A percentile compares a stretch with the other conserved stretches of the same genome.
Conservation (phyloP, 2,888 invertebrate genomes). For the Tuta absoluta region DNA sequence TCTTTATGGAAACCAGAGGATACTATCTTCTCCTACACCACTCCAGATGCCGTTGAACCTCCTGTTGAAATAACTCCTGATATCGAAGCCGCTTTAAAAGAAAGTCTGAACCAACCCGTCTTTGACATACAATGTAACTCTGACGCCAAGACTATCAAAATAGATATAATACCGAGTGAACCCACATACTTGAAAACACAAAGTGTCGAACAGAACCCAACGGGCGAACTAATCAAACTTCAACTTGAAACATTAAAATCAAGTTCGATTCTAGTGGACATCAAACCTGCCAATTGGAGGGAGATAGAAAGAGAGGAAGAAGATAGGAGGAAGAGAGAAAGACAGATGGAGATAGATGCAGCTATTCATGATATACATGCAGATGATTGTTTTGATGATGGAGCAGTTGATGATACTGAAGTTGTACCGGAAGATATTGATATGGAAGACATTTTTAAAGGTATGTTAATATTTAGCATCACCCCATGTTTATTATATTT, state of each 20-base stretch:
- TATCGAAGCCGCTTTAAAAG: neutral
- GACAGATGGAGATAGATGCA: neutral
- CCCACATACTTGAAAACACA: neutral
- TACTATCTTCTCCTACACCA: neutral
- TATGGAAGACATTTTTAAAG: conserved; percentile 35
- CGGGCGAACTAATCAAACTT: neutral
- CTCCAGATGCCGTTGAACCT: conserved; percentile 26
- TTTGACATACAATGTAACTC: neutral
- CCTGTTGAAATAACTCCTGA: too few relatives aligned
- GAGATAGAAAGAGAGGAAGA: conserved; percentile 18
- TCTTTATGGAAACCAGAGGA: neutral
- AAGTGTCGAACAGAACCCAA: neutral
- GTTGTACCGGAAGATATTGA: conserved; percentile 23
- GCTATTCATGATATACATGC: neutral
- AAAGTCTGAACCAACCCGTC: conserved; percentile 6
- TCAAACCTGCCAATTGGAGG: conserved; percentile 18
- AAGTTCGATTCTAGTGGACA: conserved; percentile 8
- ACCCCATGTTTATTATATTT: neutral
- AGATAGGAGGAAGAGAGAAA: neutral
- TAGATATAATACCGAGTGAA: neutral
- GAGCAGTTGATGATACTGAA: neutral
- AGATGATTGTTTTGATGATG: neutral
- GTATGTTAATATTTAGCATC: neutral
- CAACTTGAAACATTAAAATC: neutral
- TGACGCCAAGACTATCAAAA: neutral